Percentiles rank a stretch among this genome's conserved stretches.
Evolutionary conservation across 2,797 vertebrate species (phyloP).

Genomic region (Florisuga fusca): DNA sequence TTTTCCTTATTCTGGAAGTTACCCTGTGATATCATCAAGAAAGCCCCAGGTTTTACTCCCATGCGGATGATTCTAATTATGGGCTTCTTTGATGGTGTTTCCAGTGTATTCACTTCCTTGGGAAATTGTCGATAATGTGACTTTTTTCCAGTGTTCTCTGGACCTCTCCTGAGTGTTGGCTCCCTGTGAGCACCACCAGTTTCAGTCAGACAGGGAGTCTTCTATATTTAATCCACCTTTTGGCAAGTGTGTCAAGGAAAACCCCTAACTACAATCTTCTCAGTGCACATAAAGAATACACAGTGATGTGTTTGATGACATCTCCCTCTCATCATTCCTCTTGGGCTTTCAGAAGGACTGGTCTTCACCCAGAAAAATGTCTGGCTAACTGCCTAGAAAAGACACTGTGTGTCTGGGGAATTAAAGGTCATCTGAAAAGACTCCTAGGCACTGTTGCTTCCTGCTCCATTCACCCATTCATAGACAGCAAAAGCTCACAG

Average conservation of each 20-base stretch:
- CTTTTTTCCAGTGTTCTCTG: neutral
- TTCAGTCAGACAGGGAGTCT: neutral
- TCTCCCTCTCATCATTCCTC: neutral
- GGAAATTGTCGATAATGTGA: neutral
- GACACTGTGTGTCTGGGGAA: no score
- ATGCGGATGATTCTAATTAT: neutral
- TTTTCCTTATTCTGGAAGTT: neutral
- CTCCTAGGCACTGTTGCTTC: neutral
- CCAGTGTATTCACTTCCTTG: neutral
- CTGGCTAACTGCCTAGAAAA: neutral
- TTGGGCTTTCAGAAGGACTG: neutral
- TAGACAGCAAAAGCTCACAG: neutral
- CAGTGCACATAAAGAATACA: neutral
- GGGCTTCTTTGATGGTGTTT: neutral
- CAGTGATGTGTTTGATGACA: fast-evolving
- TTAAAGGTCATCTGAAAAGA: neutral
- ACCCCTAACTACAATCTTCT: neutral
- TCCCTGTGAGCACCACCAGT: neutral
- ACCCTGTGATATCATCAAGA: neutral
- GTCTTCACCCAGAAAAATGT: neutral
- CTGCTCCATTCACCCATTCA: neutral
- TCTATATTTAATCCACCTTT: neutral
- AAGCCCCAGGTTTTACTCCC: neutral
- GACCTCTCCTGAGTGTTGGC: neutral
- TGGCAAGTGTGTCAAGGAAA: neutral